Percentiles rank a stretch among this genome's conserved stretches.
phyloP scores from a whole-genome alignment of 1,140 invertebrate genomes.

The Portunus trituberculatus region DNA sequence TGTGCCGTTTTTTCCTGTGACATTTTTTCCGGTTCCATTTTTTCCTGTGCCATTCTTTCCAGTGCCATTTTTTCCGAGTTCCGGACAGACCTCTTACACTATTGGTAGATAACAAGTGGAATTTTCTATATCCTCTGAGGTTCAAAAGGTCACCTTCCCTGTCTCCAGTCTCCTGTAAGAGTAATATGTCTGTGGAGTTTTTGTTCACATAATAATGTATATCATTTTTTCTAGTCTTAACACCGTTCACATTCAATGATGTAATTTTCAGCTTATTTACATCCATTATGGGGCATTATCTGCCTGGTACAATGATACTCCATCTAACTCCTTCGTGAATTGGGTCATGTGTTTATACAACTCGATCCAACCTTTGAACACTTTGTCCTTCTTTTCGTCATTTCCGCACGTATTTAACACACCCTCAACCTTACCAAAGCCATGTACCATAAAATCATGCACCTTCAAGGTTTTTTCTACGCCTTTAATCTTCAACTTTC shows the following conservation, averaged over 20 bases:
- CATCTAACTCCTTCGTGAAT: background rate
- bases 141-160: too few species aligned
- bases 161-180: background rate
- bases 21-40: background rate
- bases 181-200: background rate
- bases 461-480: too few species aligned
- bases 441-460: too few species aligned
- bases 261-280: background rate
- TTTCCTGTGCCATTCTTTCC: background rate
- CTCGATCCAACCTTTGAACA: background rate
- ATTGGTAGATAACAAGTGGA: too few species aligned
- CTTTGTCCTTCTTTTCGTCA: background rate
- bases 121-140: background rate
- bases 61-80: too few species aligned
- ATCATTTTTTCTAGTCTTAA: background rate
- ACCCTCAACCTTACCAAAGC: too few species aligned
- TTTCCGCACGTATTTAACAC: background rate
- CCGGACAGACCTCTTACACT: too few species aligned
- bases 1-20: too few species aligned
- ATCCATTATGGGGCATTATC: background rate
- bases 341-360: background rate
- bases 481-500: too few species aligned
- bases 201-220: slow-evolving; percentile 13
- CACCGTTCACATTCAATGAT: background rate
- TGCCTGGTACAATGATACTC: too few species aligned